A percentile compares a stretch with the other conserved stretches of the same genome.
These are phyloP conservation scores for Lithophane socia DNA, from an alignment of 2,888 invertebrate genomes.

Conservation along the genomic window DNA sequence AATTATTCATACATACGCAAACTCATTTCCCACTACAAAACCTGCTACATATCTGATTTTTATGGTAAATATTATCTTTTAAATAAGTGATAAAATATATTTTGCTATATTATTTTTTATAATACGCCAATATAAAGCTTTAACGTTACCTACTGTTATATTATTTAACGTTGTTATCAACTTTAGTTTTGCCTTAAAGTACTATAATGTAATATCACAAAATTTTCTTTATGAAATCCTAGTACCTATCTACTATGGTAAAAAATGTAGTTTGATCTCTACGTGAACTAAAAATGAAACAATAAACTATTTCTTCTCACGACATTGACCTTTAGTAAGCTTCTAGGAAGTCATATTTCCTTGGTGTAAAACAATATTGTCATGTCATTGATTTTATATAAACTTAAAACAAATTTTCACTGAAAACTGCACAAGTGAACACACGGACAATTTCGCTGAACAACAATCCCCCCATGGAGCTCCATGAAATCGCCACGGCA, in stretches of 20 bases:
- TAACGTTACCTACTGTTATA: no score
- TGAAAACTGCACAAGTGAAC: constrained; percentile 71
- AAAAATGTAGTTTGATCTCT: not conserved
- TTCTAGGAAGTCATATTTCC: not conserved
- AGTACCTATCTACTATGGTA: not conserved
- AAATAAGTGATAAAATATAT: not conserved
- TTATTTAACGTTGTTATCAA: not conserved
- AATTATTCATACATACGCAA: not conserved
- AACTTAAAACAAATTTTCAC: not conserved
- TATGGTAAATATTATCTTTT: not conserved
- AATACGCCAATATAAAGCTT: not conserved
- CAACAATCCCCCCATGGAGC: constrained; percentile 80
- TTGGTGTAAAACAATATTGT: not conserved
- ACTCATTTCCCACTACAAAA: no score
- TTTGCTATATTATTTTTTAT: not conserved
- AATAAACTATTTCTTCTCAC: not conserved
- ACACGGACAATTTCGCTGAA: constrained; percentile 71
- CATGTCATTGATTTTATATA: constrained; percentile 1
- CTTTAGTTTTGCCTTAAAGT: not conserved
- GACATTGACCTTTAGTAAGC: not conserved
- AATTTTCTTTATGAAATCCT: no score
- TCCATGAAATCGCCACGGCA: constrained; percentile 81
- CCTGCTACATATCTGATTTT: no score
- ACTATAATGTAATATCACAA: not conserved
- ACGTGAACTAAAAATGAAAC: not conserved